Conservation (phyloP, 2,113 vertebrate genomes). For the Dascyllus trimaculatus region DNA sequence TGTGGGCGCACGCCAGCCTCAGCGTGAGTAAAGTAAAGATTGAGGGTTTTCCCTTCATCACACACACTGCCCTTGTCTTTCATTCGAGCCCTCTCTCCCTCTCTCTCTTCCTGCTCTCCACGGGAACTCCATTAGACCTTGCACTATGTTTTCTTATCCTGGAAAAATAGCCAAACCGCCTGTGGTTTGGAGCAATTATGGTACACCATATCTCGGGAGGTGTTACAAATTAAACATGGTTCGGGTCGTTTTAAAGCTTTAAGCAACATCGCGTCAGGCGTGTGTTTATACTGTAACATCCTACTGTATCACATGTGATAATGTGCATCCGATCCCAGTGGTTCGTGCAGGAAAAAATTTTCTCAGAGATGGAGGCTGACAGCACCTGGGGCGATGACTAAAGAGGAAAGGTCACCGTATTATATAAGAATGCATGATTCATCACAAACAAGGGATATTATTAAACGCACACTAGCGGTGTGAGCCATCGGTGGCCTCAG, state of each 20-base stretch:
- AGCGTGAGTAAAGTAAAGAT: conserved; percentile 60
- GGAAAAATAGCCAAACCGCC: conserved; percentile 64
- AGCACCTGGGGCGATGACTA: conserved; percentile 6
- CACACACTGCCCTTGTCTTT: conserved; percentile 26
- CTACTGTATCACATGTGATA: background rate
- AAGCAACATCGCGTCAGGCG: conserved; percentile 34
- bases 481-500: background rate
- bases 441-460: conserved; percentile 2
- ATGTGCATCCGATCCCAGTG: too few relatives aligned
- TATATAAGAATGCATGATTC: conserved; percentile 26
- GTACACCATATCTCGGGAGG: conserved; percentile 66
- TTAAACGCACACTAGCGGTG: conserved; percentile 7
- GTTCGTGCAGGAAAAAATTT: background rate
- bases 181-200: conserved; percentile 72
- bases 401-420: conserved; percentile 29
- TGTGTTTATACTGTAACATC: conserved; percentile 12
- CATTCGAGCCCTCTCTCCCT: background rate
- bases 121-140: conserved; percentile 72
- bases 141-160: conserved; percentile 68
- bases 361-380: background rate
- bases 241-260: conserved; percentile 53
- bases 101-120: conserved; percentile 28
- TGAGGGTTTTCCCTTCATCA: conserved; percentile 54
- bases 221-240: conserved; percentile 69
- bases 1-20: conserved; percentile 20